phyloP scores from a whole-genome alignment of 2,888 invertebrate genomes.

The Aporophyla lueneburgensis region DNA sequence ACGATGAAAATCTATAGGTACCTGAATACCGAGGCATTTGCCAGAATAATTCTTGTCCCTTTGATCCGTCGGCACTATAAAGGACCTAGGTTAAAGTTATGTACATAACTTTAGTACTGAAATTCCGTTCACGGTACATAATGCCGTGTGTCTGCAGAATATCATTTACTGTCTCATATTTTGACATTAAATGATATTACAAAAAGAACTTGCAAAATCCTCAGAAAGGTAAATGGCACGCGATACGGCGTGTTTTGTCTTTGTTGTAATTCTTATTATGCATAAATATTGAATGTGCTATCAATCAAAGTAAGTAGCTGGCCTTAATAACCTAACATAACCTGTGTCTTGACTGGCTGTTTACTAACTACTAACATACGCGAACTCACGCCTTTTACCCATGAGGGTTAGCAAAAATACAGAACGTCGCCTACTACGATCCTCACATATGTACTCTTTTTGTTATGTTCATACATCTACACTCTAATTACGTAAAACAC shows the following conservation, averaged over 20 bases:
- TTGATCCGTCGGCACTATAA: constrained; percentile 21
- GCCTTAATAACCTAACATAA: too few relatives aligned
- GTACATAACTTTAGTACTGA: constrained; percentile 35
- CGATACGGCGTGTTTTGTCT: constrained; percentile 31
- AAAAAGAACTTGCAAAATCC: constrained; percentile 57
- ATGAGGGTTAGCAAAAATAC: not conserved
- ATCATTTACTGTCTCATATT: constrained; percentile 55
- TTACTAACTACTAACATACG: not conserved
- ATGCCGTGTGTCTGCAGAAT: constrained; percentile 49
- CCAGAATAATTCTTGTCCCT: constrained; percentile 10
- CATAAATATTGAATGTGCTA: constrained; percentile 8
- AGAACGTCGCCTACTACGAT: not conserved
- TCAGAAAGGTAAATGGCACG: constrained; percentile 47
- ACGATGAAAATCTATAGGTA: not conserved
- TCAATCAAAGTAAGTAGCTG: not conserved
- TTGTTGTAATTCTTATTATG: constrained; percentile 27
- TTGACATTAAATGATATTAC: constrained; percentile 60
- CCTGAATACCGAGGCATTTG: not conserved
- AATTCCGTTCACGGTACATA: constrained; percentile 32
- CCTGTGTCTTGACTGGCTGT: too few relatives aligned
- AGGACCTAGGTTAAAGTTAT: constrained; percentile 24
- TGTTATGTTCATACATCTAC: not conserved
- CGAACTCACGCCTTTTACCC: too few relatives aligned
- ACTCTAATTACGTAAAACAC: not conserved
- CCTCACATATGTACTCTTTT: too few relatives aligned